Evolutionary conservation across 2,113 vertebrate species (phyloP).

Genomic region (Arizona elegans): DNA sequence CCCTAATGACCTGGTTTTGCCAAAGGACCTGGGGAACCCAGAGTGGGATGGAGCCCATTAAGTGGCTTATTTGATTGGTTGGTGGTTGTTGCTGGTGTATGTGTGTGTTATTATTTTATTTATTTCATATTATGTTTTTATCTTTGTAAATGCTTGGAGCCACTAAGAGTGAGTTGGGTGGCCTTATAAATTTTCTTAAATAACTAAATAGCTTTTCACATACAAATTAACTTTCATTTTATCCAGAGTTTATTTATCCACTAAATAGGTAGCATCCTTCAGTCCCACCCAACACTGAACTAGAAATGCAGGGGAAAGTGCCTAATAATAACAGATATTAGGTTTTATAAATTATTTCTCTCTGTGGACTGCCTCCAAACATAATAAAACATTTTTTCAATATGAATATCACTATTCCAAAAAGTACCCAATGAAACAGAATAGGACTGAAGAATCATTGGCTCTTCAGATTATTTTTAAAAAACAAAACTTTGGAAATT

Average conservation of each 20-base stretch:
- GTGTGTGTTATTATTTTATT: no score
- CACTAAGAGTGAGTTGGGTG: no score
- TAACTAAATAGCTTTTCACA: background rate
- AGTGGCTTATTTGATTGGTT: no score
- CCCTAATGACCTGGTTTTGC: no score
- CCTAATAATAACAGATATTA: background rate
- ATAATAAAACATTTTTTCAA: background rate
- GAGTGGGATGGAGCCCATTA: no score
- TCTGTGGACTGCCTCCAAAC: background rate
- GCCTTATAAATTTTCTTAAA: no score
- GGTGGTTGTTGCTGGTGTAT: no score
- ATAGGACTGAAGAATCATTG: background rate
- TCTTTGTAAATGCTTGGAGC: no score
- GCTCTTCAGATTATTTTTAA: background rate
- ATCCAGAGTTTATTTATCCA: background rate
- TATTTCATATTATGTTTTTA: no score
- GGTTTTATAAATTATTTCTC: background rate
- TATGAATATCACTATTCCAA: background rate
- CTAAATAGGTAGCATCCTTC: background rate
- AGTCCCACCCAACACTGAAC: background rate
- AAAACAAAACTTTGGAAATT: no score
- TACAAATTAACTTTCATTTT: background rate
- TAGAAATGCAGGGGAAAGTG: background rate
- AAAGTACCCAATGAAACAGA: background rate
- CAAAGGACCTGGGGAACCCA: no score